phyloP scores from a whole-genome alignment of 2,113 vertebrate species.

The Channa maculata region DNA sequence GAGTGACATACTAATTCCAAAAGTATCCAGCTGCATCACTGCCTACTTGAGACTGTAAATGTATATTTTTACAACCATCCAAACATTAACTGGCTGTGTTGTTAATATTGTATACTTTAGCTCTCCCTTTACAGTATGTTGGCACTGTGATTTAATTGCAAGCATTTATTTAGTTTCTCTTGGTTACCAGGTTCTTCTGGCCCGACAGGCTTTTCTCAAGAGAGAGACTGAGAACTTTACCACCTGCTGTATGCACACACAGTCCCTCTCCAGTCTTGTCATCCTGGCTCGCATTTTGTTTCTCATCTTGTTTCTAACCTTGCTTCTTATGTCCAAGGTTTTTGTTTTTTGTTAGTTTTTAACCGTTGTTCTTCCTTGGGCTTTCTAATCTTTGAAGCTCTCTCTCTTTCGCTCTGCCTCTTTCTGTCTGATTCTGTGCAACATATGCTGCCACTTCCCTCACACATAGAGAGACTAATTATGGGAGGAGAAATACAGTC shows the following conservation, averaged over 20 bases:
- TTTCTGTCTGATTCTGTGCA: constrained; percentile 46
- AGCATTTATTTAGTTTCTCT: not conserved
- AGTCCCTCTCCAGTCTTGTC: not conserved
- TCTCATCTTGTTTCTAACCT: not conserved
- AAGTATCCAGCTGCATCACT: constrained; percentile 31
- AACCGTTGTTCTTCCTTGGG: not conserved
- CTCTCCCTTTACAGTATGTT: too few relatives aligned
- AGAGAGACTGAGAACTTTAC: not conserved
- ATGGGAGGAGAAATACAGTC: constrained; percentile 43
- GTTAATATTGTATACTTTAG: too few relatives aligned
- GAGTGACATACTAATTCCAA: constrained; percentile 2
- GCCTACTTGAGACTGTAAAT: constrained; percentile 49
- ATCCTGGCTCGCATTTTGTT: not conserved
- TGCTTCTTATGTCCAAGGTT: constrained; percentile 1
- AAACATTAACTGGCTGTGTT: constrained; percentile 11
- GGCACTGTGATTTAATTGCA: too few relatives aligned
- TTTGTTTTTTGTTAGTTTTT: not conserved
- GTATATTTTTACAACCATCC: constrained; percentile 50
- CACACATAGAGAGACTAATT: constrained; percentile 69
- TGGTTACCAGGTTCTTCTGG: constrained; percentile 8
- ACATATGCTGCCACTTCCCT: constrained; percentile 57
- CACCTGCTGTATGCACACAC: constrained; percentile 6
- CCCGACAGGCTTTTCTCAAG: too few relatives aligned
- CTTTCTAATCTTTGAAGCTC: constrained; percentile 2
- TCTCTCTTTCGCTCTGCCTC: constrained; percentile 3